Conservation (phyloP, 2,888 invertebrate species). For the Harpalus rufipes region DNA sequence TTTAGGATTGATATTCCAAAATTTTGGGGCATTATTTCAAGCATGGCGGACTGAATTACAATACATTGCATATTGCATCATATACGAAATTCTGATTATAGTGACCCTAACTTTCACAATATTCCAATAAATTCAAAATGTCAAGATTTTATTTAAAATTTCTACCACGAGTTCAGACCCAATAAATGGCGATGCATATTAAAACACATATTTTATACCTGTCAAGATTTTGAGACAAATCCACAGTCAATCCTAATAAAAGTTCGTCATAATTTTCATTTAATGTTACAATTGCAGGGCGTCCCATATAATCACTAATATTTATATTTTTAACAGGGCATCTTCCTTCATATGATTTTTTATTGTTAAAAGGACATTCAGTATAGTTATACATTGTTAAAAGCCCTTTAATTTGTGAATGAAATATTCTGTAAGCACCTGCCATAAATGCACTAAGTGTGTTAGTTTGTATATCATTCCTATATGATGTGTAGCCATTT, state of each 20-base stretch:
- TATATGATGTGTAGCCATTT: conserved; percentile 37
- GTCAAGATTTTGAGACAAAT: conserved; percentile 20
- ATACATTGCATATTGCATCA: too few species aligned
- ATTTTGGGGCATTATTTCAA: too few species aligned
- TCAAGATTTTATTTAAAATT: neutral
- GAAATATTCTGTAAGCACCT: conserved; percentile 53
- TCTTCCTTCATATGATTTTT: neutral
- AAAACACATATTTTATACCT: neutral
- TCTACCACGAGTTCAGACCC: neutral
- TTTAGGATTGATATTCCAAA: too few species aligned
- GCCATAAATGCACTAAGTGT: conserved; percentile 44
- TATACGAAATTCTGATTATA: too few species aligned
- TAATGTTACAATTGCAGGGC: conserved; percentile 29
- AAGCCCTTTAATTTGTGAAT: conserved; percentile 50
- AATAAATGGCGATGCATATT: neutral
- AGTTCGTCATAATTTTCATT: conserved; percentile 35
- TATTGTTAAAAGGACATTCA: conserved; percentile 26
- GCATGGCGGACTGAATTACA: too few species aligned
- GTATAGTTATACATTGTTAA: conserved; percentile 28
- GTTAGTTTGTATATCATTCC: neutral
- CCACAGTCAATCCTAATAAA: conserved; percentile 19
- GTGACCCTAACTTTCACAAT: too few species aligned
- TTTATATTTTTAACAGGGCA: conserved; percentile 41
- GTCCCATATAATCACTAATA: conserved; percentile 57
- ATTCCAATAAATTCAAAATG: too few species aligned